phyloP scores from a whole-genome alignment of 1,140 invertebrate genomes.

The Archegozetes longisetosus region DNA sequence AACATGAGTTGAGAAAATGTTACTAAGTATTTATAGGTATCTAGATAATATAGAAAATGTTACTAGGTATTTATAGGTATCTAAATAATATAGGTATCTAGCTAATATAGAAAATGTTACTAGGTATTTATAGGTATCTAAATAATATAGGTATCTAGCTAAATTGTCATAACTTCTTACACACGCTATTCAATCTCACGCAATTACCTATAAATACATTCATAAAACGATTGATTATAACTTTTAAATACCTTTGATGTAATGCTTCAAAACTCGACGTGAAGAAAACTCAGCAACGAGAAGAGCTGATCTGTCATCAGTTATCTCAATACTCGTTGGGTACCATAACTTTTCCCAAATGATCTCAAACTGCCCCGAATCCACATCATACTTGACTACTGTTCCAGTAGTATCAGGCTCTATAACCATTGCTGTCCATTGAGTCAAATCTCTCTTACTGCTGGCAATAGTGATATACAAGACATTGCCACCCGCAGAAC shows the following conservation, averaged over 20 bases:
- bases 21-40: too few species aligned
- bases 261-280: slow-evolving; percentile 41
- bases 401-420: slow-evolving; percentile 12
- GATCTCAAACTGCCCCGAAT: background rate
- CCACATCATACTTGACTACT: slow-evolving; percentile 12
- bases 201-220: too few species aligned
- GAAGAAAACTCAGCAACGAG: slow-evolving; percentile 42
- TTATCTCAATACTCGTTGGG: slow-evolving; percentile 37
- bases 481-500: slow-evolving; percentile 7
- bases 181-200: too few species aligned
- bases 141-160: too few species aligned
- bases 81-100: too few species aligned
- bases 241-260: slow-evolving; percentile 39
- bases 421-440: slow-evolving; percentile 10
- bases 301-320: slow-evolving; percentile 54
- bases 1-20: too few species aligned
- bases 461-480: slow-evolving; percentile 14
- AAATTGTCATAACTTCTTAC: too few species aligned
- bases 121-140: too few species aligned
- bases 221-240: too few species aligned
- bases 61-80: too few species aligned
- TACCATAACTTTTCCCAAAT: slow-evolving; percentile 10
- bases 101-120: too few species aligned
- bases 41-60: too few species aligned
- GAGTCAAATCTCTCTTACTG: slow-evolving; percentile 6